These are phyloP conservation scores for Peromyscus melanophrys DNA, from an alignment of 2,797 vertebrate genomes.

Conservation along the genomic window DNA sequence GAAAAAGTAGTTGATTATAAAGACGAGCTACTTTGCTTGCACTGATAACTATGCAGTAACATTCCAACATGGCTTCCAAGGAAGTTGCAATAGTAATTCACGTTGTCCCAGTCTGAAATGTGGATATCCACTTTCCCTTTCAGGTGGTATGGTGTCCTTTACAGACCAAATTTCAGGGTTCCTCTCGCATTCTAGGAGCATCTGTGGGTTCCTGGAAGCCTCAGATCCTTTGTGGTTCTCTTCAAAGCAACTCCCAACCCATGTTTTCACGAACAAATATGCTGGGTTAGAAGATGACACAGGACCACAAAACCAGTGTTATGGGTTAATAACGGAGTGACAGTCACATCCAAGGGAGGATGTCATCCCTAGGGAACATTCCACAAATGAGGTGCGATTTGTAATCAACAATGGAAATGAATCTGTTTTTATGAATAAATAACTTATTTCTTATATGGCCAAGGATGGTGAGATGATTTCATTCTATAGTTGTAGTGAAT, in stretches of 20 bases:
- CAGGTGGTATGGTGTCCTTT: background rate
- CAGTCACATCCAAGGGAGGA: background rate
- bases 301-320: conserved; percentile 28
- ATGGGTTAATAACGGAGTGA: background rate
- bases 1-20: conserved; percentile 49
- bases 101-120: conserved; percentile 9
- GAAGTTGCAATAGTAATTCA: conserved; percentile 45
- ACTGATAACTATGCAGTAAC: conserved; percentile 66
- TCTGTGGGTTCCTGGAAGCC: background rate
- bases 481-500: background rate
- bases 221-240: background rate
- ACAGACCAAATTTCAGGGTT: background rate
- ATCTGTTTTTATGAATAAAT: conserved; percentile 64
- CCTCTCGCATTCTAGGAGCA: background rate
- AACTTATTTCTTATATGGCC: conserved; percentile 48
- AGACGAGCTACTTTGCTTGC: conserved; percentile 30
- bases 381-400: conserved; percentile 12
- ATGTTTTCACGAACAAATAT: background rate
- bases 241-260: background rate
- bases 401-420: conserved; percentile 33
- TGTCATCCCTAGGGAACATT: background rate
- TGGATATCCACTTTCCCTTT: conserved; percentile 1
- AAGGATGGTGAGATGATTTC: conserved; percentile 33
- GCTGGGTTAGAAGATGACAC: background rate
- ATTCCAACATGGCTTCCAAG: conserved; percentile 57